phyloP scores from a whole-genome alignment of 2,113 vertebrate species.

The Girardinichthys multiradiatus region DNA sequence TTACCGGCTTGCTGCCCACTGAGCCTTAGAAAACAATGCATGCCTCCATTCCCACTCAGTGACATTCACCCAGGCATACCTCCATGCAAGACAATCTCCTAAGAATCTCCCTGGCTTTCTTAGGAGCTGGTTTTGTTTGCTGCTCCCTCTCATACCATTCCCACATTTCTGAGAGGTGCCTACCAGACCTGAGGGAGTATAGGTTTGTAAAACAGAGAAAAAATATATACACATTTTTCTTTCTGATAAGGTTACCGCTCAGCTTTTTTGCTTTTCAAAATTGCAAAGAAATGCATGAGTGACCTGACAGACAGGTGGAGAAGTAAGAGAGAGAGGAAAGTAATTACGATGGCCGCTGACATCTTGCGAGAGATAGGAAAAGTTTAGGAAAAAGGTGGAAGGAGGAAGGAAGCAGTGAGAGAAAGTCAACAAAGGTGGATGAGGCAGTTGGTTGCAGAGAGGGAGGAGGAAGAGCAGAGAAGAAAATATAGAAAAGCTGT shows the following conservation, averaged over 20 bases:
- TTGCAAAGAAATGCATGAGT: slow-evolving; percentile 11
- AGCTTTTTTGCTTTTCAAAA: slow-evolving; percentile 5
- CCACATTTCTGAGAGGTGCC: slow-evolving; percentile 45
- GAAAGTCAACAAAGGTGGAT: slow-evolving; percentile 27
- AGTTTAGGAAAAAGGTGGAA: too few species aligned
- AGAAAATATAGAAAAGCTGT: slow-evolving; percentile 4
- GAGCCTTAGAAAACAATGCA: slow-evolving; percentile 72
- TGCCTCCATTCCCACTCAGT: slow-evolving; percentile 51
- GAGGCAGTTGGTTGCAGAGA: not conserved
- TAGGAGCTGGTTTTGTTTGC: slow-evolving; percentile 57
- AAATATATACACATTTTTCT: slow-evolving; percentile 70
- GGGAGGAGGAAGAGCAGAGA: not conserved
- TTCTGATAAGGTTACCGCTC: slow-evolving; percentile 50
- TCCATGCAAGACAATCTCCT: slow-evolving; percentile 75
- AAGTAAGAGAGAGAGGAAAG: slow-evolving; percentile 9
- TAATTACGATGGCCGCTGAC: slow-evolving; percentile 4
- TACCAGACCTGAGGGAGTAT: slow-evolving; percentile 76
- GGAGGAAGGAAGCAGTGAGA: not conserved
- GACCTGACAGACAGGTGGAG: slow-evolving; percentile 17
- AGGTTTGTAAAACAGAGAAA: slow-evolving; percentile 57
- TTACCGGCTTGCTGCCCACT: slow-evolving; percentile 50
- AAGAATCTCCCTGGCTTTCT: slow-evolving; percentile 65
- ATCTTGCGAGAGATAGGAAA: slow-evolving; percentile 4
- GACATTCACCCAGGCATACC: slow-evolving; percentile 62
- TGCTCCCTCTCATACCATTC: slow-evolving; percentile 59